Conservation (phyloP, 1,140 invertebrate genomes). For the Tenebrio molitor region DNA sequence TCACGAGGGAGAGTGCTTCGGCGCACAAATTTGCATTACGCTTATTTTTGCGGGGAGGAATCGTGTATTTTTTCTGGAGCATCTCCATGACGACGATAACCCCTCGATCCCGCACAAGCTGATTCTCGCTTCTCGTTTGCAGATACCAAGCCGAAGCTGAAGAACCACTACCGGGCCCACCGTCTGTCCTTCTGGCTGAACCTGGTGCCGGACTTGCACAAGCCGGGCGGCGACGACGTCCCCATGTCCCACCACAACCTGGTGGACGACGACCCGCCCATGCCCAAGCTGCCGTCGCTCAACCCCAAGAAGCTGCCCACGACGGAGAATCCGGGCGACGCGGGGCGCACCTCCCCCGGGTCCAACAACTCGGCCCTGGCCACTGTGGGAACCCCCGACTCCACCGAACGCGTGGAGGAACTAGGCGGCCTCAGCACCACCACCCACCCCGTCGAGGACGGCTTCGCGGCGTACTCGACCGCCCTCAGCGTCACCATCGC, state of each 20-base stretch:
- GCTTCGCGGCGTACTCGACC: conserved; percentile 89
- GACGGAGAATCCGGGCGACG: conserved; percentile 70
- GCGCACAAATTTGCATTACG: neutral
- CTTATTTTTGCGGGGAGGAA: neutral
- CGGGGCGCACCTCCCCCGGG: conserved; percentile 62
- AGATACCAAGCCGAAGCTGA: conserved; percentile 90
- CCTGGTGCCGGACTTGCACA: conserved; percentile 95
- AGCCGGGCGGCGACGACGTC: conserved; percentile 87
- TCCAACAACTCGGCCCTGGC: conserved; percentile 62
- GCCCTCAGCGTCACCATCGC: conserved; percentile 93
- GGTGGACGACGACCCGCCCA: conserved; percentile 76
- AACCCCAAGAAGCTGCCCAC: conserved; percentile 69
- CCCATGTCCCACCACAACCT: conserved; percentile 89
- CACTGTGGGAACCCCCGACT: conserved; percentile 62
- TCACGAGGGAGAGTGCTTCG: neutral
- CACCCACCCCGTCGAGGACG: conserved; percentile 80
- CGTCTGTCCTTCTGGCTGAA: conserved; percentile 96
- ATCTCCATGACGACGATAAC: neutral
- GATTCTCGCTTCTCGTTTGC: conserved; percentile 63
- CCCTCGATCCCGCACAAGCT: neutral
- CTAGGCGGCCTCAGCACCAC: conserved; percentile 67
- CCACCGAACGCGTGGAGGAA: conserved; percentile 63
- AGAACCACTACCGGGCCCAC: conserved; percentile 95
- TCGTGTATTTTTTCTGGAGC: neutral
- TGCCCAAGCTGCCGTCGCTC: conserved; percentile 71